A percentile compares a stretch with the other conserved stretches of the same genome.
Conservation (phyloP, 1,140 invertebrate species). For the Drosophila bocki region DNA sequence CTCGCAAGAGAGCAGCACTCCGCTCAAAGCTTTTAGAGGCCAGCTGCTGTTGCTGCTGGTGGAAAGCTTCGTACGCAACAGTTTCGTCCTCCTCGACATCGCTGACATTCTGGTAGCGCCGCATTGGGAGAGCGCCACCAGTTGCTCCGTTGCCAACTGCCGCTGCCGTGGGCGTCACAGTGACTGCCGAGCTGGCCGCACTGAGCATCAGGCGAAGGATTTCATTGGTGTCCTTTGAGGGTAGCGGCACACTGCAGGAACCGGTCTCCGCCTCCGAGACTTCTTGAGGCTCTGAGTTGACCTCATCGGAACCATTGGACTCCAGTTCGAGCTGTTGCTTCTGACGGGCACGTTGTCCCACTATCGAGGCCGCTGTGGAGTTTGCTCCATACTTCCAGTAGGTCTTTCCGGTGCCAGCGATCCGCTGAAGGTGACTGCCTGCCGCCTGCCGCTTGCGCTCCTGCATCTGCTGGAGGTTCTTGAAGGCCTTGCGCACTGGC, state of each 20-base stretch:
- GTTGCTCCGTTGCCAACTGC: constrained; percentile 55
- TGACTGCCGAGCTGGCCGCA: constrained; percentile 74
- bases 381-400: constrained; percentile 81
- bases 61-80: constrained; percentile 84
- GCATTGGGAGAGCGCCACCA: constrained; percentile 52
- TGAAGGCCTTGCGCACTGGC: constrained; percentile 74
- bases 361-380: constrained; percentile 78
- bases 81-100: constrained; percentile 71
- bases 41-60: constrained; percentile 28
- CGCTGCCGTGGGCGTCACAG: constrained; percentile 44
- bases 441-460: constrained; percentile 63
- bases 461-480: constrained; percentile 72
- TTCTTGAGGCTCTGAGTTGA: constrained; percentile 54
- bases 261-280: constrained; percentile 66
- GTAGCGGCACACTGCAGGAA: constrained; percentile 78
- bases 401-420: constrained; percentile 74
- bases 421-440: constrained; percentile 56
- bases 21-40: constrained; percentile 74
- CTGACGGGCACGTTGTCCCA: constrained; percentile 61
- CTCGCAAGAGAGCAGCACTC: constrained; percentile 59
- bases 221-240: constrained; percentile 75
- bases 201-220: constrained; percentile 76
- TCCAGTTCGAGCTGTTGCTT: constrained; percentile 59
- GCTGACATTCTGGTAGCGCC: constrained; percentile 55
- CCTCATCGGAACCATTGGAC: constrained; percentile 63